phyloP scores from a whole-genome alignment of 1,140 invertebrate genomes.

The Drosophila punjabiensis region DNA sequence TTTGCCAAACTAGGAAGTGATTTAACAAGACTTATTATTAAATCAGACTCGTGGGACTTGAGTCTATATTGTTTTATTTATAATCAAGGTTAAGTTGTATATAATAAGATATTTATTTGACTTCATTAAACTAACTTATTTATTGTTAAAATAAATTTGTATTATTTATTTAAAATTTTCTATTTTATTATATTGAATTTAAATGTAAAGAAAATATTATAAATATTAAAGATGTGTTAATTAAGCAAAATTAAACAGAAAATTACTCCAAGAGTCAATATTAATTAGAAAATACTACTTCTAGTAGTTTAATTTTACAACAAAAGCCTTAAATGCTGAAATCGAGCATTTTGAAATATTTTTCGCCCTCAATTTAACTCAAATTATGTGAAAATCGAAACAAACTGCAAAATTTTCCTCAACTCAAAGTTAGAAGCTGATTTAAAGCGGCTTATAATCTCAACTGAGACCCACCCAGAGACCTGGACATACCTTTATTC shows the following conservation, averaged over 20 bases:
- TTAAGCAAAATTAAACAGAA: background rate
- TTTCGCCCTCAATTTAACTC: background rate
- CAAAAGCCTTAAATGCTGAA: background rate
- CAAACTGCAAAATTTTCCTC: background rate
- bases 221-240: background rate
- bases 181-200: too few species aligned
- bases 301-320: background rate
- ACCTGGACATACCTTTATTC: slow-evolving; percentile 21
- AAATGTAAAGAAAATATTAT: too few species aligned
- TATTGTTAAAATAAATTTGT: background rate
- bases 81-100: background rate
- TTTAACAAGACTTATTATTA: slow-evolving; percentile 2
- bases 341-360: background rate
- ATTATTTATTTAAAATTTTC: background rate
- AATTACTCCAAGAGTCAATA: too few species aligned
- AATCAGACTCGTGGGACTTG: background rate
- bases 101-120: background rate
- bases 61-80: background rate
- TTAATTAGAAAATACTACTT: background rate
- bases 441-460: slow-evolving; percentile 30
- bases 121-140: background rate
- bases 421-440: background rate
- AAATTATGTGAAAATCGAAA: background rate
- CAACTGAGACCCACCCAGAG: background rate
- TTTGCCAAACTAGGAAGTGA: background rate